These are phyloP conservation scores for Epinephelus fuscoguttatus DNA, from an alignment of 2,113 vertebrate species.

Conservation along the genomic window DNA sequence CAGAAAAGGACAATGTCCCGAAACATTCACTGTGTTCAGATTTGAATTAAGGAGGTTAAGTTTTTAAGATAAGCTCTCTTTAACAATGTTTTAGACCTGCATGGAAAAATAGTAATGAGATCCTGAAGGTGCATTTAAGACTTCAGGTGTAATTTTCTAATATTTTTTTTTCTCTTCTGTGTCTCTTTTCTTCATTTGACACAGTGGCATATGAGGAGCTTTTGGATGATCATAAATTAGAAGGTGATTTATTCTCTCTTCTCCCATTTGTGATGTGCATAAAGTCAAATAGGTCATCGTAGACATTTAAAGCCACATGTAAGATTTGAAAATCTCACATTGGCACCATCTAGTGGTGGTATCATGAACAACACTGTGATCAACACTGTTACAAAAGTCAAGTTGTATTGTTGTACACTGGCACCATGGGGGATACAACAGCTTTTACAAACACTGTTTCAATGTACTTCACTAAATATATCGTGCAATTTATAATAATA, in stretches of 20 bases:
- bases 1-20: neutral
- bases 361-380: neutral
- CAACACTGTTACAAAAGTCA: neutral
- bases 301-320: neutral
- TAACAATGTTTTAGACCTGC: neutral
- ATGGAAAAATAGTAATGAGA: neutral
- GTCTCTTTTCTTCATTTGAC: conserved; percentile 27
- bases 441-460: neutral
- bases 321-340: neutral
- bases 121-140: neutral
- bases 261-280: neutral
- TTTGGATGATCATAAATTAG: conserved; percentile 91
- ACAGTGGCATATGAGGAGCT: conserved; percentile 93
- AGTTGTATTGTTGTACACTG: neutral
- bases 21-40: neutral
- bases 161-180: conserved; percentile 10
- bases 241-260: conserved; percentile 82
- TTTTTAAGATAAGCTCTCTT: neutral
- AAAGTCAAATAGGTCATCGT: neutral
- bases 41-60: neutral
- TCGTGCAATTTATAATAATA: neutral
- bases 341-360: conserved; percentile 3
- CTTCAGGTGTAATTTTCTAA: neutral
- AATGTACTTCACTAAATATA: neutral
- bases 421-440: neutral